phyloP scores from a whole-genome alignment of 53 echinoderm and acorn worm species.

The Hippasteria phrygiana region DNA sequence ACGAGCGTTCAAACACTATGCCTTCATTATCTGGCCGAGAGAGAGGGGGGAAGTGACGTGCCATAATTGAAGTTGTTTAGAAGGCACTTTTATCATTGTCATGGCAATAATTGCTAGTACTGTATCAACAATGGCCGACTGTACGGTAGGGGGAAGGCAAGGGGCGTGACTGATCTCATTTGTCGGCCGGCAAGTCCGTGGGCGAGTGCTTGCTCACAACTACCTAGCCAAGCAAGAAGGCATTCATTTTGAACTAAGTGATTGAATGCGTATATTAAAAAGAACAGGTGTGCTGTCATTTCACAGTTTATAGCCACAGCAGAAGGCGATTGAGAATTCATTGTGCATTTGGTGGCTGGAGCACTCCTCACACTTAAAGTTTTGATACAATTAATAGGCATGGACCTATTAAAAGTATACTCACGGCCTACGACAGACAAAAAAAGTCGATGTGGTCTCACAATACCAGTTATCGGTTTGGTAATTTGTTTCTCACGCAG shows the following conservation, averaged over 20 bases:
- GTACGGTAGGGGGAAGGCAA: conserved; percentile 10
- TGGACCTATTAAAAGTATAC: background rate
- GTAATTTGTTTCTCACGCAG: background rate
- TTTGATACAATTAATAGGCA: background rate
- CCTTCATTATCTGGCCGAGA: conserved; percentile 17
- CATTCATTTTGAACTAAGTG: conserved; percentile 47
- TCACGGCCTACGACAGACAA: background rate
- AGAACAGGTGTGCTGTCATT: conserved; percentile 47
- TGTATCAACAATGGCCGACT: conserved; percentile 41
- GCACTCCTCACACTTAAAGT: background rate
- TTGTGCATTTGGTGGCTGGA: background rate
- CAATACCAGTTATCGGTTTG: background rate
- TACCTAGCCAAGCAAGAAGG: background rate
- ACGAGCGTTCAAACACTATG: conserved; percentile 35
- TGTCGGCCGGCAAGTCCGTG: background rate
- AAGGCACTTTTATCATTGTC: conserved; percentile 58
- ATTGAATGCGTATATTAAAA: conserved; percentile 45
- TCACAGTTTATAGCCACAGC: conserved; percentile 9
- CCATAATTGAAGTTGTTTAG: conserved; percentile 65
- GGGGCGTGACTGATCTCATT: conserved; percentile 51
- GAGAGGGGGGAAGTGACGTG: conserved; percentile 16
- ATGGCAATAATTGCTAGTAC: conserved; percentile 43
- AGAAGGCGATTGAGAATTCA: background rate
- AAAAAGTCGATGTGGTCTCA: background rate
- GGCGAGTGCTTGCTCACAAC: background rate